Percentiles rank a stretch among this genome's conserved stretches.
These are phyloP conservation scores for Eunapius fragilis DNA, from an alignment of 37 sponge, comb jelly and placozoan genomes.

Conservation along the genomic window DNA sequence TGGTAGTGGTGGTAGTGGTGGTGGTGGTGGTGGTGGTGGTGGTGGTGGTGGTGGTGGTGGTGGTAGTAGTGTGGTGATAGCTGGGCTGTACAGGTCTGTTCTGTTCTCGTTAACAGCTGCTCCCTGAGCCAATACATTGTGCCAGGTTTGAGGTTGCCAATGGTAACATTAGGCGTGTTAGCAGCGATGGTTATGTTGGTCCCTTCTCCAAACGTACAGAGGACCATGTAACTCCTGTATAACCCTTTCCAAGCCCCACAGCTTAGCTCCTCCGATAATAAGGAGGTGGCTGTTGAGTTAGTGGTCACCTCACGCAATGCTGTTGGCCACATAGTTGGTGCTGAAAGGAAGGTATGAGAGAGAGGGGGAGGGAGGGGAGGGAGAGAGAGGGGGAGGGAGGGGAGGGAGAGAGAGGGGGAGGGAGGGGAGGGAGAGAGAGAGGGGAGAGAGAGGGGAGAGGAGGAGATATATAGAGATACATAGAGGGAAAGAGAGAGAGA, in stretches of 20 bases:
- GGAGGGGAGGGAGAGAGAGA: too few relatives aligned
- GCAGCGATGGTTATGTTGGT: background rate
- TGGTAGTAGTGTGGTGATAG: too few relatives aligned
- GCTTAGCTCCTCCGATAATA: background rate
- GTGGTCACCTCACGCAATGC: background rate
- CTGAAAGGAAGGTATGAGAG: background rate
- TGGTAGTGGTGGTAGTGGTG: too few relatives aligned
- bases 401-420: too few relatives aligned
- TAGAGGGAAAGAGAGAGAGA: too few relatives aligned
- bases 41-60: too few relatives aligned
- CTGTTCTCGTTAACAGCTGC: conserved; percentile 33
- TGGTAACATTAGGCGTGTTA: background rate
- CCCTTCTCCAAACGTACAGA: background rate
- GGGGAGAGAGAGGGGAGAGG: too few relatives aligned
- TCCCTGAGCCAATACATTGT: conserved; percentile 5
- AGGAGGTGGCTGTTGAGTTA: background rate
- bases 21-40: too few relatives aligned
- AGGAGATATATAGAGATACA: too few relatives aligned
- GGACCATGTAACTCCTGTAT: background rate
- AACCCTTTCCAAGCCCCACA: background rate
- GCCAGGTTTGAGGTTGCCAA: background rate
- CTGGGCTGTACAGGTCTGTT: conserved; percentile 1
- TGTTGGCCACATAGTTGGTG: background rate
- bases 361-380: background rate
- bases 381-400: background rate